Evolutionary conservation across 2,888 invertebrate species (phyloP), one percentile per base, ranked within the genome.

Genomic region (Cheilosia vernalis): DNA sequence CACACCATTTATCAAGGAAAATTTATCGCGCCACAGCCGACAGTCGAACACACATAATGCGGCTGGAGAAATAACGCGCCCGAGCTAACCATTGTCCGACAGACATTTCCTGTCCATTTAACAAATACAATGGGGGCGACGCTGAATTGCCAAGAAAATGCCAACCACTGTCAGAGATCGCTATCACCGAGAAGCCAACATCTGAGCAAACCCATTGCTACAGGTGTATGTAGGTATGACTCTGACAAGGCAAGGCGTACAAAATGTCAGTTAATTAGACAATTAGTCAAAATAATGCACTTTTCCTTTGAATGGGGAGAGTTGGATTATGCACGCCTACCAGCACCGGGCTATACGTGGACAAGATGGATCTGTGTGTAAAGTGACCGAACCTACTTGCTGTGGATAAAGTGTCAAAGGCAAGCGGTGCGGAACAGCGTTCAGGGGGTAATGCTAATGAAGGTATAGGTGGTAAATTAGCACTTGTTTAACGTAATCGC

Each of bases 1-100:
- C 91, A 90, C 90, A 90, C 90, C 89, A 91, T 90, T 90, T 90
- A 90, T 91, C 91, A 90, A 73, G 87, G 64, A 78, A 55, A 86
- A 84, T 81, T 74, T 79, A 85, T 85, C 80, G 80, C 66, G 42
- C 4, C 15, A 33, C 40, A 33, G 33, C 15, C 56, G 9, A 33
- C 40, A 13, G 6, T 21, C 47, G 44, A n/a, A 49, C 19, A 24
- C 19, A 44, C 47, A 70, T 42, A 69, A 53, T 58, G 64, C 63
- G 19, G 47, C 37, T 27, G 27, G 53, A 6, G 6, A 49, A 37
- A 58, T 37, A 24, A 51, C 51, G 21, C 24, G 63, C 33, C 42
- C 51, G 58, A 63, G 51, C 24, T 81, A 77, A 66, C 17, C 17
- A 77, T 84, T 64, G 69, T 72, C 76, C 76, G 81, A 81, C 76